phyloP scores from a whole-genome alignment of 2,797 vertebrate genomes.

The Carcharodon carcharias region DNA sequence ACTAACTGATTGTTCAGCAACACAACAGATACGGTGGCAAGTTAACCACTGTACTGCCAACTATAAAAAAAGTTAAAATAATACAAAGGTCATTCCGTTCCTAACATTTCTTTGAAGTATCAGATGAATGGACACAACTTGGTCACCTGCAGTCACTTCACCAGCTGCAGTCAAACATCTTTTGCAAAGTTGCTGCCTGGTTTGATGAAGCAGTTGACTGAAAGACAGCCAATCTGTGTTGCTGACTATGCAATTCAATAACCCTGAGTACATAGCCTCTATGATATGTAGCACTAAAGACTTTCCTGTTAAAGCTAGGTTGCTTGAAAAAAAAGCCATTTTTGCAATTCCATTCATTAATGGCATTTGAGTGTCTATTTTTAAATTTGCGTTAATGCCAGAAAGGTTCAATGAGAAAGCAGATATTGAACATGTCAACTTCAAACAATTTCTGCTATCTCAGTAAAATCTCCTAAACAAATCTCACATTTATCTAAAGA shows the following conservation, averaged over 20 bases:
- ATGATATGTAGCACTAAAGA: neutral
- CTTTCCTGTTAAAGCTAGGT: neutral
- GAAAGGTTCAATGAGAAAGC: neutral
- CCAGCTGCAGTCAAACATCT: constrained; percentile 19
- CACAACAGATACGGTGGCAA: neutral
- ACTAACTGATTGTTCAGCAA: neutral
- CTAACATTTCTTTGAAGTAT: constrained; percentile 47
- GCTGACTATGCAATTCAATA: neutral
- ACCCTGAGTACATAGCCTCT: neutral
- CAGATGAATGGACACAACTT: constrained; percentile 56
- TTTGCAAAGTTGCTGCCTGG: neutral
- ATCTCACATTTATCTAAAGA: no score
- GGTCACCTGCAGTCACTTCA: constrained; percentile 47
- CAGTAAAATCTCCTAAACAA: neutral
- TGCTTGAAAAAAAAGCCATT: neutral
- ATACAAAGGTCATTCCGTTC: constrained; percentile 43
- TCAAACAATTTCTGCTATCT: neutral
- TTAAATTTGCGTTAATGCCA: neutral
- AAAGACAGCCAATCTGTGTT: neutral
- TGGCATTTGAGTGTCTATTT: neutral
- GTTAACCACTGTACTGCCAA: constrained; percentile 39
- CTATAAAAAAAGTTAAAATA: constrained; percentile 46
- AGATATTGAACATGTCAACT: neutral
- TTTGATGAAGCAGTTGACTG: neutral
- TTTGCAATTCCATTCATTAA: neutral